A percentile compares a stretch with the other conserved stretches of the same genome.
Conservation (phyloP, 2,888 invertebrate genomes). For the Dasysyrphus tricinctus region DNA sequence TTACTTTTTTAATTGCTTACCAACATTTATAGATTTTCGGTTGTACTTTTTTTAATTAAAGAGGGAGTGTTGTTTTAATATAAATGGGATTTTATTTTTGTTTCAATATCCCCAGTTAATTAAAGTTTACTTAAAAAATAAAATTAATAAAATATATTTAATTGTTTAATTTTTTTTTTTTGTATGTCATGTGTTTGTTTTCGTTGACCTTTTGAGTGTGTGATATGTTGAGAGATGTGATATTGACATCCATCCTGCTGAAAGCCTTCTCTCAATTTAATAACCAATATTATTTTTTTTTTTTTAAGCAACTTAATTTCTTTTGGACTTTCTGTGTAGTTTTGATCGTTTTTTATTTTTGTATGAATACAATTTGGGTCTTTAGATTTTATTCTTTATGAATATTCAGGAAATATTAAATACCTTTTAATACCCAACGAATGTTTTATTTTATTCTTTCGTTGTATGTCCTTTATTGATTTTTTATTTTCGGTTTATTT, state of each 20-base stretch:
- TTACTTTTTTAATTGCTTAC: slow-evolving; percentile 13
- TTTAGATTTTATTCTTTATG: not conserved
- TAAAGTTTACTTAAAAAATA: slow-evolving; percentile 5
- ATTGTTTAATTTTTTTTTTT: slow-evolving; percentile 7
- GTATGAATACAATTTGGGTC: not conserved
- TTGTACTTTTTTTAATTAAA: not conserved
- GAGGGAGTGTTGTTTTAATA: slow-evolving; percentile 6
- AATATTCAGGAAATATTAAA: no score
- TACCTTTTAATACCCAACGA: not conserved
- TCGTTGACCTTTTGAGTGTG: slow-evolving; percentile 36
- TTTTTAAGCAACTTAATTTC: slow-evolving; percentile 3
- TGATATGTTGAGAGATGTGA: slow-evolving; percentile 55
- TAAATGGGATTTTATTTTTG: not conserved
- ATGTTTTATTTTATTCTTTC: no score
- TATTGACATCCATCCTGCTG: slow-evolving; percentile 39
- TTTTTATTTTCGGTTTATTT: no score
- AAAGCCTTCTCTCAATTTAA: slow-evolving; percentile 57
- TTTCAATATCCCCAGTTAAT: slow-evolving; percentile 7
- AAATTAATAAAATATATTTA: slow-evolving; percentile 1
- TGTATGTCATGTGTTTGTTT: slow-evolving; percentile 19
- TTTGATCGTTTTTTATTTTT: slow-evolving; percentile 41
- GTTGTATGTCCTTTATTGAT: no score
- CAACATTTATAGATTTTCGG: not conserved
- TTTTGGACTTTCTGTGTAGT: slow-evolving; percentile 49
- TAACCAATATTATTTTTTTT: slow-evolving; percentile 51